Conservation (phyloP, 2,888 invertebrate genomes). For the Caenorhabditis sp. region DNA sequence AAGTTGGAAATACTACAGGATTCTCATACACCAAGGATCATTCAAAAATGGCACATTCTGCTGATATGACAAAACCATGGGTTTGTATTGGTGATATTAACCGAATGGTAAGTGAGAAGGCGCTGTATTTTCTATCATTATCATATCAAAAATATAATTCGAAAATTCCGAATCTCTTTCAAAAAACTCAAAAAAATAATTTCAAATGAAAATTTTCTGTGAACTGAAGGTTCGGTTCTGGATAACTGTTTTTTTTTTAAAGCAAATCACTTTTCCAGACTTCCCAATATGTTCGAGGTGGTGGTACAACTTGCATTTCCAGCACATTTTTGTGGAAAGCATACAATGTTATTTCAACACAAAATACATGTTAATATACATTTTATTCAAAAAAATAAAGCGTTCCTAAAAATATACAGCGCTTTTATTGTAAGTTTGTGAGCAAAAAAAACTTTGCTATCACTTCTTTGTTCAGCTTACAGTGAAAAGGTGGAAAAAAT, state of each 20-base stretch:
- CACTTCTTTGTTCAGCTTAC: too few species aligned
- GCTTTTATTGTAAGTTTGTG: too few species aligned
- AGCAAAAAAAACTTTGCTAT: too few species aligned
- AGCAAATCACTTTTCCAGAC: slow-evolving; percentile 74
- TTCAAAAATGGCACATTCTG: slow-evolving; percentile 85
- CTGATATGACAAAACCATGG: slow-evolving; percentile 75
- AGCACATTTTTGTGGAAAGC: slow-evolving; percentile 78
- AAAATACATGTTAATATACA: slow-evolving; percentile 40
- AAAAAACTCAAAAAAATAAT: too few species aligned
- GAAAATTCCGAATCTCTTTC: too few species aligned
- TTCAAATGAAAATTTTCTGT: too few species aligned
- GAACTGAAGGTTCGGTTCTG: too few species aligned
- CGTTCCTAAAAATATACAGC: too few species aligned
- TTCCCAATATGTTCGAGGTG: slow-evolving; percentile 82
- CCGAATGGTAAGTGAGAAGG: slow-evolving; percentile 82
- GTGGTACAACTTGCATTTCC: slow-evolving; percentile 84
- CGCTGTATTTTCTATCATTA: too few species aligned
- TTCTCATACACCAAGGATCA: slow-evolving; percentile 78
- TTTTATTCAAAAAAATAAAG: neutral
- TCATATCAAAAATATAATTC: too few species aligned
- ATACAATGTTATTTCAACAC: slow-evolving; percentile 74
- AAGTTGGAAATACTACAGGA: slow-evolving; percentile 47
- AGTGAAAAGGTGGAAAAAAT: too few species aligned
- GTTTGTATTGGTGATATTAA: slow-evolving; percentile 93
- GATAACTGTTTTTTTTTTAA: too few species aligned